Base-by-base conservation (phyloP, 1,140 invertebrate genomes). In the Aphaenogaster rudis region DNA sequence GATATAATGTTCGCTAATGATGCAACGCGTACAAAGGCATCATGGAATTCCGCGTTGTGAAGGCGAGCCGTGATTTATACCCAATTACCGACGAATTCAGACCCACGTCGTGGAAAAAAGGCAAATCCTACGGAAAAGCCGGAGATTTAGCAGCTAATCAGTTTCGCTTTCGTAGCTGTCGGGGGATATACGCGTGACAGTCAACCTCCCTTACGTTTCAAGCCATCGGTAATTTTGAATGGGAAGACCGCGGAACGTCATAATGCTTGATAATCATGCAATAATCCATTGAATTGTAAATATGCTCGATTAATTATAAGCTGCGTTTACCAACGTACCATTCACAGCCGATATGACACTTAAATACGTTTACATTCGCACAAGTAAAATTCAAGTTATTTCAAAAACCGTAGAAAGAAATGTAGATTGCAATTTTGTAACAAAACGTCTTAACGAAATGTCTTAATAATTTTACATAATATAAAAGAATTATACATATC, bases 21-120 rank as follows among this genome's bases (percentile, higher is more conserved):
- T 88, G 80, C 77, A 84, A 91, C 77, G 86, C 86, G 86, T 67
- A 88, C 86, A 92, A 92, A 87, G 81, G 88, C 57, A 52, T 52
- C 33, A 39, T 39, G 64, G 67, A 85, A 82, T 90, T 45, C 61
- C 15, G 61, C 52, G 13, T 59, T 21, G 61, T 45, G 36, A 79
- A 74, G 84, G 81, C 77, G 67, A 88, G 87, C 52, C 52, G 74
- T 92, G 88, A 92, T 92, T 92, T 92, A 92, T 92, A 91, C 88
- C 90, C 91, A 92, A 92, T 92, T 92, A 92, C 91, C 66, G 86
- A 90, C 86, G 89, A 92, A 92, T 92, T 92, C 91, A 92, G 64
- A 61, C 52, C 33, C 52, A 7, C 36, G 54, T 72, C 48, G 63
- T 15, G 59, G 78, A 61, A 82, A 89, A 89, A 87, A 88, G 77